phyloP scores from a whole-genome alignment of 2,113 vertebrate genomes.

The Apteryx owenii region DNA sequence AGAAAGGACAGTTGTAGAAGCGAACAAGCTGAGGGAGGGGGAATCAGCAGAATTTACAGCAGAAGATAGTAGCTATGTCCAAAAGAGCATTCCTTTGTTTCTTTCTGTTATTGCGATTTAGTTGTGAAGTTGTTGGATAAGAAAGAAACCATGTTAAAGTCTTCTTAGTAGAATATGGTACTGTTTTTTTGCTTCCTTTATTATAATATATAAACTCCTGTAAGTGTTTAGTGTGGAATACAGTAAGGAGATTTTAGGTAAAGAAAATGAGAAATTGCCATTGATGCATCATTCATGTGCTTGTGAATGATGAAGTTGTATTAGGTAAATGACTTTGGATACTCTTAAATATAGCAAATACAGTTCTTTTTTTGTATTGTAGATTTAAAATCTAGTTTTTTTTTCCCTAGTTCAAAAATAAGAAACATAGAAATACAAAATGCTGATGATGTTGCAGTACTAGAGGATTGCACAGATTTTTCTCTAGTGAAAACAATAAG shows the following conservation, averaged over 20 bases:
- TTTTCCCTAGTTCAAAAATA: constrained; percentile 63
- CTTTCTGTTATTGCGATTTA: background rate
- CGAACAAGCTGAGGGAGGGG: accelerated
- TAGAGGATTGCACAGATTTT: constrained; percentile 78
- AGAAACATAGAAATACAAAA: constrained; percentile 66
- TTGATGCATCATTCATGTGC: background rate
- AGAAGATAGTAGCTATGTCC: background rate
- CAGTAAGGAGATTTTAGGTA: background rate
- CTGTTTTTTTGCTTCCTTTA: background rate
- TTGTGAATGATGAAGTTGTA: background rate
- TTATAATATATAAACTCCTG: background rate
- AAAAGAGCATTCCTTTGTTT: background rate
- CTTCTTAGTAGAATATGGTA: background rate
- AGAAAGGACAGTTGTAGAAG: background rate
- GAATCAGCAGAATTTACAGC: background rate
- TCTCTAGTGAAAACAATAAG: constrained; percentile 84
- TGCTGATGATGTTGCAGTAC: constrained; percentile 73
- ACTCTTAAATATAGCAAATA: background rate
- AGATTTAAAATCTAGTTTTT: background rate
- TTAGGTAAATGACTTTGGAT: background rate
- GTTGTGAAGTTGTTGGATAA: background rate
- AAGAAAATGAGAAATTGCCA: background rate
- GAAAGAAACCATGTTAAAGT: background rate
- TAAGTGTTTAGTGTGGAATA: background rate
- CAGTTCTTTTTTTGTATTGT: background rate